Percentiles rank a stretch among this genome's conserved stretches.
Conservation (phyloP, 2,888 invertebrate genomes). For the Agrotis segetum region DNA sequence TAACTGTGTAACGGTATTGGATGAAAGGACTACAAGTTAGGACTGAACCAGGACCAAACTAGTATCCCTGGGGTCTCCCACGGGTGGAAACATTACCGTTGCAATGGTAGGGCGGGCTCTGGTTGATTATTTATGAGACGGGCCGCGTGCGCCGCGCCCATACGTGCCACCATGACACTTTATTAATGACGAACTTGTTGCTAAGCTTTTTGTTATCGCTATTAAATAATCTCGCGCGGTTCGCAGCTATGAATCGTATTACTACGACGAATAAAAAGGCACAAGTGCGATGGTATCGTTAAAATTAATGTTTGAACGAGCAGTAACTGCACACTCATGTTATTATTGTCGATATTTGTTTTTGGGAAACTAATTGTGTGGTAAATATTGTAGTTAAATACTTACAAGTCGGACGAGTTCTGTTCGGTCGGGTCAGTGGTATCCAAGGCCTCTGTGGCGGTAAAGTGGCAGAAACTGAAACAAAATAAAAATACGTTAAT, state of each 20-base stretch:
- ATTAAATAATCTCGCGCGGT: constrained; percentile 70
- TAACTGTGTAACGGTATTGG: constrained; percentile 71
- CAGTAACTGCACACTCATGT: constrained; percentile 55
- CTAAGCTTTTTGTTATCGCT: constrained; percentile 77
- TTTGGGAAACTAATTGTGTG: constrained; percentile 43
- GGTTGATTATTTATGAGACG: constrained; percentile 83
- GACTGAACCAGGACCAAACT: constrained; percentile 60
- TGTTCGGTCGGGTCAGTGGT: constrained; percentile 96
- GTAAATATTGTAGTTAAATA: constrained; percentile 78
- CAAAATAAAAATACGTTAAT: constrained; percentile 74
- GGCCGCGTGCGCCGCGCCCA: constrained; percentile 80
- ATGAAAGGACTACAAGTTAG: constrained; percentile 68
- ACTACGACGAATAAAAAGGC: constrained; percentile 66
- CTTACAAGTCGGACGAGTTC: constrained; percentile 97
- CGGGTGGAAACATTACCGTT: constrained; percentile 76
- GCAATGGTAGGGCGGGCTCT: constrained; percentile 78
- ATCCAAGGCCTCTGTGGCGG: constrained; percentile 99
- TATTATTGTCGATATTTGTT: constrained; percentile 57
- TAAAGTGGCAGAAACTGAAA: constrained; percentile 96
- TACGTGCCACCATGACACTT: constrained; percentile 82
- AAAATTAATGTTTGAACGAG: constrained; percentile 68
- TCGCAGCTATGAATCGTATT: constrained; percentile 69
- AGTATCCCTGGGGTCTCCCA: constrained; percentile 72
- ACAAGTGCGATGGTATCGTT: constrained; percentile 67
- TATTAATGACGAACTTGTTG: constrained; percentile 82